Base-by-base conservation (phyloP, 2,797 vertebrate genomes). In the Alcedo quadribrachys region DNA sequence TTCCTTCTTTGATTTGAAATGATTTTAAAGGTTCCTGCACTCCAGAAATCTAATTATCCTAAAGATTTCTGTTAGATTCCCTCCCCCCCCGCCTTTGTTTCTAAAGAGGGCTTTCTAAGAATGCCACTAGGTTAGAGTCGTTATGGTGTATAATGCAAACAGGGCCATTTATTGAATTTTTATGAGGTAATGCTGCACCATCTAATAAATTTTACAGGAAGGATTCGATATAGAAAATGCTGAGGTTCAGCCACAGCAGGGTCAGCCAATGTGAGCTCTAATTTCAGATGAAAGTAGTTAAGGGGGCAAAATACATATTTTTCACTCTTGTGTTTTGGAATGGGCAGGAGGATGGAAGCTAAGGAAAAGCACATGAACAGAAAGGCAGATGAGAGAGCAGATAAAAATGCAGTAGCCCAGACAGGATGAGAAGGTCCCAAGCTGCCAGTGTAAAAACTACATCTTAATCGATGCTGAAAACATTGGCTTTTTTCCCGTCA, bases 151-250 rank as follows among this genome's bases (percentile, higher is more conserved):
- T 33, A 93, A 94, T 40, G 21, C 97, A 93, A 74, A 68, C 92
- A 63, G 96, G 95, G 93, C 94, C 75, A 60, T 92, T 97, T 95
- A 96, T 87, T 95, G 95, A 92, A 63, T 96, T 96, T 97, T 97
- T 95, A 96, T 92, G 96, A 97, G 87, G 85, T 76, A 78, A 71
- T 28, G 85, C 95, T 82, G 95, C 86, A 94, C 88, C 67, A 63
- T 62, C 86, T 92, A 93, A 96, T 97, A 90, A 95, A 94, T 95
- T 96, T 84, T 82, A 81, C 74, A 45, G 92, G 90, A 95, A 94
- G 83, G 82, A 53, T 76, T 92, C 58, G 46, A 73, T 42, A 20
- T 77, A 81, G 91, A 91, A 93, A 95, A 43, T 9, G 77, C 91
- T 87, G 22, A 15, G 93, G 21, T 85, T 87, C 93, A 87, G 76